Base-by-base conservation (phyloP, 35 echinoderm and acorn worm species). In the Holothuria glaberrima region DNA sequence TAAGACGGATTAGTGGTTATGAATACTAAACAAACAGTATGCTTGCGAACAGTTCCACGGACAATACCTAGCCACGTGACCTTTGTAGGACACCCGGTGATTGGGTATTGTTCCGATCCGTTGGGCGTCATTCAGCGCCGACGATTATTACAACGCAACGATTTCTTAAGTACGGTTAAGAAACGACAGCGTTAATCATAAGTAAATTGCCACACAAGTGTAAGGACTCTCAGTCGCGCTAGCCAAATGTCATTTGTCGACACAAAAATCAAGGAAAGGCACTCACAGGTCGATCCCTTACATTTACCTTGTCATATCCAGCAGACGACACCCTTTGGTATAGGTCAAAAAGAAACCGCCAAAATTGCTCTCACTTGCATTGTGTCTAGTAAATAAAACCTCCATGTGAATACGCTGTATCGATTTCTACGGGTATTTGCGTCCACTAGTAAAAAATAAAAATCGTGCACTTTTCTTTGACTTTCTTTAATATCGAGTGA, bases 151-250 rank as follows among this genome's bases (percentile, higher is more conserved):
- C 36, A 78, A 48, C 36, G 36, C 74, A 78, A 78, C 74, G 74
- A 78, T 78, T 78, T 78, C 74, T 78, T 78, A 78, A 78, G 74
- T 78, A 48, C 38, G 50, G 28, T 41, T 48, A 19, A 18, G 44
- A 48, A 75, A 22, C 44, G 71, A 17, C 50, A 24, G 74, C 74
- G 74, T 35, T 78, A 45, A 78, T 78, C 74, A 26, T 78, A 78
- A 78, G 74, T 78, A 78, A 78, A 78, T 78, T 78, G 74, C 50
- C 74, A 78, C 74, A 78, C 38, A 78, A 78, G 74, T 50, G 74
- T 78, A 41, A 78, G 21, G 50, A 33, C 21, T 78, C 74, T 48
- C 13, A 19, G 29, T 22, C 74, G 74, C 74, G 74, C 74, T 78
- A 48, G 33, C 74, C 74, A 78, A 78, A 78, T 78, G 74, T 78